Evolutionary conservation across 2,113 vertebrate species (phyloP).

Genomic region (Festucalex cinctus): DNA sequence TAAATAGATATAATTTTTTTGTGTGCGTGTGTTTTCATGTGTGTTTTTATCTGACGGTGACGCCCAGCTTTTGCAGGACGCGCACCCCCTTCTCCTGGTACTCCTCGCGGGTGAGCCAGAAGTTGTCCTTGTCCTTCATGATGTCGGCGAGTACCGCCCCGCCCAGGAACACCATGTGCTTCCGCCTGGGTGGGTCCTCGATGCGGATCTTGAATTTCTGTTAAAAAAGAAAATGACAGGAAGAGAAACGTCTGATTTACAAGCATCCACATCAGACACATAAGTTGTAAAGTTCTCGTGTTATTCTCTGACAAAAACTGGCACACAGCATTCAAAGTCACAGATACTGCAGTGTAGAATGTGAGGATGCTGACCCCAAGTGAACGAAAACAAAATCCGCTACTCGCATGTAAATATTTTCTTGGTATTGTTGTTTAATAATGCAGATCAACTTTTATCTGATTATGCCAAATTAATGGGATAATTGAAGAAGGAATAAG

Average conservation of each 20-base stretch:
- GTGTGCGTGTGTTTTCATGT: constrained; percentile 30
- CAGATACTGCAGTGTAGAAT: no score
- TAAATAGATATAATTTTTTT: constrained; percentile 62
- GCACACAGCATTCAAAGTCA: no score
- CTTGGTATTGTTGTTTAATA: no score
- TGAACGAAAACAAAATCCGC: no score
- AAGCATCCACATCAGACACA: neutral
- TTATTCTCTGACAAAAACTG: no score
- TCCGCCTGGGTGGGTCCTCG: constrained; percentile 92
- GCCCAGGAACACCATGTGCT: constrained; percentile 98
- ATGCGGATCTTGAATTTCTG: constrained; percentile 99
- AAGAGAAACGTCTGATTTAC: neutral
- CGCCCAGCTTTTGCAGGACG: constrained; percentile 96
- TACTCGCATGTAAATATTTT: no score
- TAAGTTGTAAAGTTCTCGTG: neutral
- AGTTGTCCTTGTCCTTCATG: constrained; percentile 99
- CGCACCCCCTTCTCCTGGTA: constrained; percentile 96
- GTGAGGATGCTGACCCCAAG: no score
- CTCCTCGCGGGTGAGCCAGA: constrained; percentile 97
- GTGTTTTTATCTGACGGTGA: constrained; percentile 92
- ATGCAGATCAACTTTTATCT: no score
- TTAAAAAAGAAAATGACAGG: constrained; percentile 8
- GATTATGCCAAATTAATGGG: no score
- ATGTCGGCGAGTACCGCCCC: constrained; percentile 96
- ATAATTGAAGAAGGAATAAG: no score